These are phyloP conservation scores for Mylabris phalerata DNA, from an alignment of 1,140 invertebrate species.

Conservation along the genomic window DNA sequence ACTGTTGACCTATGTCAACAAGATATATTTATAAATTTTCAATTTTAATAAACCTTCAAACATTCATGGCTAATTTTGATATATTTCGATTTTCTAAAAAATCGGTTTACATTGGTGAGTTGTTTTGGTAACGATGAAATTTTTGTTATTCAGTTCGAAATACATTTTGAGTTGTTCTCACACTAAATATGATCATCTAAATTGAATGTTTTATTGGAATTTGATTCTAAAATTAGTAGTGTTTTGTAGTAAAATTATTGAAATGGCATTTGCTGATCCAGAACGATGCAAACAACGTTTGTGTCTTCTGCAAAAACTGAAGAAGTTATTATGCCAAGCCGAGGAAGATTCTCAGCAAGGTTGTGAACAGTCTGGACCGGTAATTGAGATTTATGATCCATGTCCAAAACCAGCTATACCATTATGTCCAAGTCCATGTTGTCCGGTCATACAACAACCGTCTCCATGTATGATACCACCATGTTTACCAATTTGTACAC, in stretches of 20 bases:
- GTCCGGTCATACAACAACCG: conserved; percentile 1
- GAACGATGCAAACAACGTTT: conserved; percentile 30
- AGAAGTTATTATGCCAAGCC: conserved; percentile 33
- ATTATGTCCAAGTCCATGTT: neutral
- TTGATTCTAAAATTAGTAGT: too few species aligned
- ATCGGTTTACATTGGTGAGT: too few species aligned
- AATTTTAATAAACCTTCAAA: too few species aligned
- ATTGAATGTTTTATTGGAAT: too few species aligned
- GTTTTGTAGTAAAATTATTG: neutral
- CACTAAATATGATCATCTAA: too few species aligned
- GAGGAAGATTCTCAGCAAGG: conserved; percentile 27
- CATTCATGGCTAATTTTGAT: too few species aligned
- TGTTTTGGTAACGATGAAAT: too few species aligned
- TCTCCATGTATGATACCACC: conserved; percentile 21
- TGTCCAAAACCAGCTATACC: conserved; percentile 25
- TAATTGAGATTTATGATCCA: conserved; percentile 37
- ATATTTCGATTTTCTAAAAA: too few species aligned
- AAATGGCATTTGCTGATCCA: conserved; percentile 28
- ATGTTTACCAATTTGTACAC: conserved; percentile 33
- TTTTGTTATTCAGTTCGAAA: too few species aligned
- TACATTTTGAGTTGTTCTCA: too few species aligned
- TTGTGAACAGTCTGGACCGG: conserved; percentile 30
- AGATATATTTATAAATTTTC: too few species aligned
- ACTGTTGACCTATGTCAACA: too few species aligned
- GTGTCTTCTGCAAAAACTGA: conserved; percentile 31